Percentiles rank a stretch among this genome's conserved stretches.
Conservation (phyloP, 1,140 invertebrate genomes). For the Anthonomus grandis region DNA sequence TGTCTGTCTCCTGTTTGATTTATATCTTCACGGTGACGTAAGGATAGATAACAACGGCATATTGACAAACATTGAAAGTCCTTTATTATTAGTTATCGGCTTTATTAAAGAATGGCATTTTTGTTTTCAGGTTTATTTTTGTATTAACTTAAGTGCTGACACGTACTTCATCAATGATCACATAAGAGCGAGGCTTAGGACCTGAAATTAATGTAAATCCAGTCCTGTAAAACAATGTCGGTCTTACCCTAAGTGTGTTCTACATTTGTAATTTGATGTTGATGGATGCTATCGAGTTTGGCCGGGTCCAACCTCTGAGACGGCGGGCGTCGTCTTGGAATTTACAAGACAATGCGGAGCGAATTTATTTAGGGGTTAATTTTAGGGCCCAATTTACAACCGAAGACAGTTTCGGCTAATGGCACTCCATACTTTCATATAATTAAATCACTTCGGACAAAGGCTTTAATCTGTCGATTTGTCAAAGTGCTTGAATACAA, state of each 20-base stretch:
- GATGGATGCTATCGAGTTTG: slow-evolving; percentile 16
- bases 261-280: slow-evolving; percentile 15
- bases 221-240: slow-evolving; percentile 1
- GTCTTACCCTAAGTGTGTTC: slow-evolving; percentile 14
- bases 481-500: no score
- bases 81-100: no score
- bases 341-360: slow-evolving; percentile 18
- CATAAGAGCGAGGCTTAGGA: no score
- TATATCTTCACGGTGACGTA: no score
- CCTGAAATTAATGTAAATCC: neutral
- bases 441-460: slow-evolving; percentile 24
- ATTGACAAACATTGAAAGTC: no score
- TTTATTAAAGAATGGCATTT: no score
- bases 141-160: no score
- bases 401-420: slow-evolving; percentile 18
- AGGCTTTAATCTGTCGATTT: slow-evolving; percentile 17
- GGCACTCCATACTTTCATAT: slow-evolving; percentile 17
- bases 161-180: no score
- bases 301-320: slow-evolving; percentile 15
- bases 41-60: no score
- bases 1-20: no score
- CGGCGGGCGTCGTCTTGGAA: slow-evolving; percentile 8
- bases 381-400: slow-evolving; percentile 7
- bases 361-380: slow-evolving; percentile 28
- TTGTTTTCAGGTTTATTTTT: no score